Percentiles rank a stretch among this genome's conserved stretches.
Conservation (phyloP, 2,113 vertebrate species). For the Notothenia rossii region DNA sequence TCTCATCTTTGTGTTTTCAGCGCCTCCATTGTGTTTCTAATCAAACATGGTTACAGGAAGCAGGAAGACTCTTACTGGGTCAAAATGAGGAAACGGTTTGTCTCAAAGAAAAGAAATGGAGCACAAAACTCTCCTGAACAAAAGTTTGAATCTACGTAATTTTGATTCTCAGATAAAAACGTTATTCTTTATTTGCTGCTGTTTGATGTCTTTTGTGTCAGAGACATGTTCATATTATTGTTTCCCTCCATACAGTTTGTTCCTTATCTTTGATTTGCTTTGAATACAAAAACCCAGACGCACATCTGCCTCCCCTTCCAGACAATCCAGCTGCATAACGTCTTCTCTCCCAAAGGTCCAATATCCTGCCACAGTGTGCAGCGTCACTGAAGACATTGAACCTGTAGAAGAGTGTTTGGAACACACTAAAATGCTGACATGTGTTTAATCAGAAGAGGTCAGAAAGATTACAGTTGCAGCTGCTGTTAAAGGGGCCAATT, state of each 20-base stretch:
- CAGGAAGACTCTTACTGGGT: background rate
- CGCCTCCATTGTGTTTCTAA: slow-evolving; percentile 13
- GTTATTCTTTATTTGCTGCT: no score
- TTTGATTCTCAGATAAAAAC: background rate
- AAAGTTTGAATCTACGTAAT: background rate
- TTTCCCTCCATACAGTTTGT: background rate
- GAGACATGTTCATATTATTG: background rate
- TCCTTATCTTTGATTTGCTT: slow-evolving; percentile 17
- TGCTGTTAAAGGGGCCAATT: background rate
- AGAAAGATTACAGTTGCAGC: background rate
- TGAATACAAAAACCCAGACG: background rate
- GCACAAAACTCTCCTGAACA: background rate
- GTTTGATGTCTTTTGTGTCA: background rate
- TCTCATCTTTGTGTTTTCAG: slow-evolving; percentile 29
- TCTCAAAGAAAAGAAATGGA: background rate
- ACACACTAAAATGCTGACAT: background rate
- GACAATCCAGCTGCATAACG: slow-evolving; percentile 32
- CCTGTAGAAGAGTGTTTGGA: slow-evolving; percentile 15
- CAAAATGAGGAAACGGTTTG: background rate
- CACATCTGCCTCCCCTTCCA: background rate
- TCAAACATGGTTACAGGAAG: slow-evolving; percentile 36
- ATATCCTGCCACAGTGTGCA: slow-evolving; percentile 44
- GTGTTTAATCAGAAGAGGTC: background rate
- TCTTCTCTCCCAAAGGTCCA: slow-evolving; percentile 28
- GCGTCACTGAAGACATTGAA: slow-evolving; percentile 28